Conservation (phyloP, 2,797 vertebrate species). For the Anas acuta region DNA sequence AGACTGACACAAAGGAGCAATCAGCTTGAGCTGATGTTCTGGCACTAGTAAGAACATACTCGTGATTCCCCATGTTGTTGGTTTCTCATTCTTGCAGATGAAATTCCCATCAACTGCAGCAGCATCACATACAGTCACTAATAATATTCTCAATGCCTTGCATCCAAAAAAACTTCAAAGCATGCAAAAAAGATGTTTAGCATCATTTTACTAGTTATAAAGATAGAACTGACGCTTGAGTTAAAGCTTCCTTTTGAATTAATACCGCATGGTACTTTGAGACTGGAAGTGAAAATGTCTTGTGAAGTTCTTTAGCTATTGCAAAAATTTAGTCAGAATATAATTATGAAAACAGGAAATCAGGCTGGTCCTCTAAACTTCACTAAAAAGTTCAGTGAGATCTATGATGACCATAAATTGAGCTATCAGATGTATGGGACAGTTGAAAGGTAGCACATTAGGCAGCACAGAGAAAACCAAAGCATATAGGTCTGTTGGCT, state of each 20-base stretch:
- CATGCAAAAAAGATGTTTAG: background rate
- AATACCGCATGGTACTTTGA: rapidly evolving
- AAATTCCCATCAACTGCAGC: background rate
- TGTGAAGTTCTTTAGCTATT: background rate
- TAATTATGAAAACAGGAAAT: background rate
- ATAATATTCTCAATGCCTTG: background rate
- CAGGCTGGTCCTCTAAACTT: background rate
- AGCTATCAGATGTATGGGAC: background rate
- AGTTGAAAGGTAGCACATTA: background rate
- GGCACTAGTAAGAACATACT: background rate
- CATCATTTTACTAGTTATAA: conserved; percentile 37
- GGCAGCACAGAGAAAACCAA: background rate
- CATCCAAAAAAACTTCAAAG: background rate
- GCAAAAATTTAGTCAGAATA: background rate
- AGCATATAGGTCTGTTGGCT: background rate
- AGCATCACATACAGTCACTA: background rate
- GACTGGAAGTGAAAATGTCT: background rate
- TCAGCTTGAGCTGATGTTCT: conserved; percentile 41
- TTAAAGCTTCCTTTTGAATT: background rate
- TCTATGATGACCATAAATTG: background rate
- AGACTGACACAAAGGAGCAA: conserved; percentile 52
- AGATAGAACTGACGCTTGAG: conserved; percentile 37
- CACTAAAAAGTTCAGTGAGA: background rate
- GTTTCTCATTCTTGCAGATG: background rate
- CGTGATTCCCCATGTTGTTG: background rate